These are phyloP conservation scores for Lipophrys pholis DNA, from an alignment of 2,113 vertebrate species.

Conservation along the genomic window DNA sequence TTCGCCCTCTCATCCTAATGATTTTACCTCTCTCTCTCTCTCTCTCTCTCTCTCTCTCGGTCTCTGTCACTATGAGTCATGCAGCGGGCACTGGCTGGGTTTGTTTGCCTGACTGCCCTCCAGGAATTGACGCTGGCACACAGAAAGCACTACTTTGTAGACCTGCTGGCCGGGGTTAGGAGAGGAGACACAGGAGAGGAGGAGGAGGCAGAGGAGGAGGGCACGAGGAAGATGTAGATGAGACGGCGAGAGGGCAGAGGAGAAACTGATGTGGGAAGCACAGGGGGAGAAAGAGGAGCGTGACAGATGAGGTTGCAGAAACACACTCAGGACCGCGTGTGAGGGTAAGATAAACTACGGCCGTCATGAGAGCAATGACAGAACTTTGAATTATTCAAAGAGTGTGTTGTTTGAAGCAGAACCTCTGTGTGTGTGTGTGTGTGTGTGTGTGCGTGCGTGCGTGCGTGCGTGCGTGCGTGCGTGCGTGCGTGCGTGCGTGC, in stretches of 20 bases:
- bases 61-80: conserved; percentile 63
- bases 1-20: conserved; percentile 54
- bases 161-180: conserved; percentile 60
- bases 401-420: conserved; percentile 44
- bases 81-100: conserved; percentile 60
- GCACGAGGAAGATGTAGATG: conserved; percentile 20
- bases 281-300: not conserved
- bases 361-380: conserved; percentile 40
- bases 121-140: conserved; percentile 78
- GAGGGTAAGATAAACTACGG: conserved; percentile 44
- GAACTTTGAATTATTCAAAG: conserved; percentile 67
- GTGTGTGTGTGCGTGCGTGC: conserved; percentile 12
- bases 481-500: too few species aligned
- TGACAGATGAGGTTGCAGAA: conserved; percentile 25
- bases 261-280: not conserved
- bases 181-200: conserved; percentile 26
- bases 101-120: conserved; percentile 80
- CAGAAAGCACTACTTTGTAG: conserved; percentile 61
- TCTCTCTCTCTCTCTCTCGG: conserved; percentile 1
- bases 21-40: conserved; percentile 19
- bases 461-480: not conserved
- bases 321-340: conserved; percentile 26
- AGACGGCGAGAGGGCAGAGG: conserved; percentile 1
- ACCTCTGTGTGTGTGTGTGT: conserved; percentile 5
- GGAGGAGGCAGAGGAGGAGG: not conserved